Conservation (phyloP, 1,140 invertebrate species). For the Eriosoma lanigerum region DNA sequence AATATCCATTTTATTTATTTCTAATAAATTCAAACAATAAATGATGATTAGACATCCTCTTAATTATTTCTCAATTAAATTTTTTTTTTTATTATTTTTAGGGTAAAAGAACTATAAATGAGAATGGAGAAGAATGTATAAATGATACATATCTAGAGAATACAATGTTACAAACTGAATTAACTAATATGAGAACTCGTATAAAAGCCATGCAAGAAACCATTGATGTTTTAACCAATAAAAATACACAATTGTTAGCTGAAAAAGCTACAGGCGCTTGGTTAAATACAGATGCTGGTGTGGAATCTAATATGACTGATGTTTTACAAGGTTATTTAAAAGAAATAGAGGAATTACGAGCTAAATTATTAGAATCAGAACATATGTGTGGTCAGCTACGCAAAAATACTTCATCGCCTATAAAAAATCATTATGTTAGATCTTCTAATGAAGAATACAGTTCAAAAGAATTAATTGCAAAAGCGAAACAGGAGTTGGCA, state of each 20-base stretch:
- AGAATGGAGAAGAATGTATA: conserved; percentile 81
- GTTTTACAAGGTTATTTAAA: conserved; percentile 81
- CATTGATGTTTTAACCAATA: conserved; percentile 80
- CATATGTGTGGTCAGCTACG: conserved; percentile 77
- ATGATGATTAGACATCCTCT: too few species aligned
- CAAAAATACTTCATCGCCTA: conserved; percentile 58
- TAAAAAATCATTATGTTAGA: conserved; percentile 26
- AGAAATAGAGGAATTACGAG: conserved; percentile 88
- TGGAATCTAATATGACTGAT: conserved; percentile 66
- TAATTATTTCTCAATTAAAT: too few species aligned
- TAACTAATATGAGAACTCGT: conserved; percentile 80
- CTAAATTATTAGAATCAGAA: conserved; percentile 85
- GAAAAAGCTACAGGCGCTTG: conserved; percentile 66
- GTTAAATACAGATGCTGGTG: conserved; percentile 54
- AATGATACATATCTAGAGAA: conserved; percentile 97
- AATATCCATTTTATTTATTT: too few species aligned
- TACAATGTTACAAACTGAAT: conserved; percentile 85
- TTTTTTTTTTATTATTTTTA: conserved; percentile 56
- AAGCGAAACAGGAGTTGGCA: conserved; percentile 70
- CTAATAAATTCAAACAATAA: too few species aligned
- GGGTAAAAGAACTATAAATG: conserved; percentile 84
- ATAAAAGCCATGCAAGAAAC: conserved; percentile 92
- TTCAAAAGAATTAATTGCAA: conserved; percentile 61
- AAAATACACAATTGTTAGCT: conserved; percentile 77
- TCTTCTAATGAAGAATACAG: conserved; percentile 46